Base-by-base conservation (phyloP, 1,140 invertebrate species). In the Drosophila obscura region DNA sequence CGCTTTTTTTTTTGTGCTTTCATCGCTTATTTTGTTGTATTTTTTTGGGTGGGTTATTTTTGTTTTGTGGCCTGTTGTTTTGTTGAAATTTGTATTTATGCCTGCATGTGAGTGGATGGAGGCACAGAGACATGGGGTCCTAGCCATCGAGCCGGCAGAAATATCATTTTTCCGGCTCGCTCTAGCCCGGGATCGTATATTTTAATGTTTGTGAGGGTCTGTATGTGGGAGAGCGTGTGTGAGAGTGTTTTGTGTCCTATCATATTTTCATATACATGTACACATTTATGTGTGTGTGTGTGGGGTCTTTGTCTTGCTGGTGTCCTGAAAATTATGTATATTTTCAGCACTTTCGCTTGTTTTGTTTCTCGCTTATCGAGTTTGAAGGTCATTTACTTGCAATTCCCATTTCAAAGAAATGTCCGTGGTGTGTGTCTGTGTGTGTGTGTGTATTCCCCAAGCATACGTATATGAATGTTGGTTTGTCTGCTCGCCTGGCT, bases 31-130 rank as follows among this genome's bases (percentile, higher is more conserved):
- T 75, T 75, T 73, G 56, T 67, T 31, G 28, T 49, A 16, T 31
- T 19, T 13, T 43, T 15, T 24, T 44, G 35, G 31, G n/a, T 43
- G 53, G 64, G 60, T 66, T 74, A 44, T 66, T 75, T 65, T 75
- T 71, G 44, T 75, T 79, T 85, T 71, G 57, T 77, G 58, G 77
- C 52, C 80, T 69, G 59, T 75, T 82, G 68, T 62, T 82, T 61
- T 87, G 83, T 80, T 76, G 75, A 87, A 87, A 87, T 87, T 87
- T 77, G 83, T 87, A 87, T 87, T 88, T 88, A 88, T 88, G 83
- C 11, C 4, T 81, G 73, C 58, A 9, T 3, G 31, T 28, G 26
- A 28, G 31, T 59, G 65, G 60, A 35, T 44, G 55, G 58, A 68
- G 76, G 72, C 79, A 59, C 73, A 67, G 66, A 61, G 67, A 60